These are phyloP conservation scores for Zalophus californianus DNA, from an alignment of 2,797 vertebrate genomes.

Conservation along the genomic window DNA sequence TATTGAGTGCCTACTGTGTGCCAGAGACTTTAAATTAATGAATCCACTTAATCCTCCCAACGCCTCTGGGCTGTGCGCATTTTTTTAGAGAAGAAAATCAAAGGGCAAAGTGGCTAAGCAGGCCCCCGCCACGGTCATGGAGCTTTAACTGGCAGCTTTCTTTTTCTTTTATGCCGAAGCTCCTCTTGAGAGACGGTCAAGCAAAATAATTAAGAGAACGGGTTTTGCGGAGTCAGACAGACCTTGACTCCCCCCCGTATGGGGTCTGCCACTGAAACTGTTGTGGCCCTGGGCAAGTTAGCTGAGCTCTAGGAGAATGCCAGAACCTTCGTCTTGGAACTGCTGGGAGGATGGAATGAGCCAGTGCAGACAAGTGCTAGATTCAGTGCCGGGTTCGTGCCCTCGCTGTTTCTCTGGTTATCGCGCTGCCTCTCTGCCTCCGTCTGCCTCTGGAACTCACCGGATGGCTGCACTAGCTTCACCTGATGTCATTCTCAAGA, in stretches of 20 bases:
- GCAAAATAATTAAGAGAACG: slow-evolving; percentile 42
- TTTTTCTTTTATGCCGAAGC: slow-evolving; percentile 48
- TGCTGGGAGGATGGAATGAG: slow-evolving; percentile 51
- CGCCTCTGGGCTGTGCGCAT: neutral
- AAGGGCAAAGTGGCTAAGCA: slow-evolving; percentile 22
- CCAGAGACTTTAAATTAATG: slow-evolving; percentile 52
- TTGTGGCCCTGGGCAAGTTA: neutral
- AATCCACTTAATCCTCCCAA: neutral
- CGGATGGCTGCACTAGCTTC: neutral
- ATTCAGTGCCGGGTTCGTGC: neutral
- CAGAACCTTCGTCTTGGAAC: neutral
- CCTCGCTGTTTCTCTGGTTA: neutral
- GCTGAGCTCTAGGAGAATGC: neutral
- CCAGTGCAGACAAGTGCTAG: neutral
- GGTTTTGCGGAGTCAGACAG: neutral
- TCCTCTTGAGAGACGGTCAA: slow-evolving; percentile 45
- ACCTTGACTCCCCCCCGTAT: slow-evolving; percentile 4
- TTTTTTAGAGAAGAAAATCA: slow-evolving; percentile 51
- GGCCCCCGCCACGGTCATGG: neutral
- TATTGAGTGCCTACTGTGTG: slow-evolving; percentile 43
- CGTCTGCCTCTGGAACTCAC: neutral
- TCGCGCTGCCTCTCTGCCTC: neutral
- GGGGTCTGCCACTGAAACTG: neutral
- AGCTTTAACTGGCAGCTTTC: slow-evolving; percentile 7
- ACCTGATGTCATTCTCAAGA: slow-evolving; percentile 26